phyloP scores from a whole-genome alignment of 1,140 invertebrate species.

The Saccostrea cuccullata region DNA sequence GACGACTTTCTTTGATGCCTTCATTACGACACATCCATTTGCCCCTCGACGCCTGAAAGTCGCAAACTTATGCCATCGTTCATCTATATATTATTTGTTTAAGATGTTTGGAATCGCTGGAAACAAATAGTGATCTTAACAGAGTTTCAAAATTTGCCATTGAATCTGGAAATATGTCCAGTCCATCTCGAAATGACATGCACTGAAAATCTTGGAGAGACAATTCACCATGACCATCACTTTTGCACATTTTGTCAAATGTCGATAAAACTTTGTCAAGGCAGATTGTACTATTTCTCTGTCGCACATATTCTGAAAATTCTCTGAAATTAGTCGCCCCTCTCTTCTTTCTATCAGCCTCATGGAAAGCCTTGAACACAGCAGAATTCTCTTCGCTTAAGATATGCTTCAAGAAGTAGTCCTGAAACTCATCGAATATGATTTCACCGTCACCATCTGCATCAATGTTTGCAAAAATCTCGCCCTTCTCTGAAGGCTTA shows the following conservation, averaged over 20 bases:
- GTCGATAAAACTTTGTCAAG: conserved; percentile 38
- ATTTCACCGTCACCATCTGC: conserved; percentile 23
- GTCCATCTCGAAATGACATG: background rate
- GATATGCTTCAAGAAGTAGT: conserved; percentile 48
- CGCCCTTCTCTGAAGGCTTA: conserved; percentile 43
- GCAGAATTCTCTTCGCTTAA: conserved; percentile 39
- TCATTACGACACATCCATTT: too few relatives aligned
- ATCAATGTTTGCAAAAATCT: conserved; percentile 50
- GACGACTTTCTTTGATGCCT: too few relatives aligned
- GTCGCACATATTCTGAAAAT: conserved; percentile 54
- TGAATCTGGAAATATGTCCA: background rate
- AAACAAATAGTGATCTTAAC: background rate
- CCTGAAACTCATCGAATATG: conserved; percentile 49
- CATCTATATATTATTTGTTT: background rate
- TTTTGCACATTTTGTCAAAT: conserved; percentile 22
- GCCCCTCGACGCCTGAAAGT: conserved; percentile 13
- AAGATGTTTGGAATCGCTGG: conserved; percentile 25
- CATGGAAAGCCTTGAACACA: conserved; percentile 49
- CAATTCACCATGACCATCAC: background rate
- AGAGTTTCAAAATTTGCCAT: background rate
- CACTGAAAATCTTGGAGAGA: background rate
- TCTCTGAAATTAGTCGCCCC: conserved; percentile 54
- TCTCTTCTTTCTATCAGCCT: conserved; percentile 51
- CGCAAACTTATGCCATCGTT: conserved; percentile 47
- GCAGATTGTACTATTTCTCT: conserved; percentile 24